Percentiles rank a stretch among this genome's conserved stretches.
These are phyloP conservation scores for Spinus pinus DNA, from an alignment of 2,797 vertebrate genomes.

Conservation along the genomic window DNA sequence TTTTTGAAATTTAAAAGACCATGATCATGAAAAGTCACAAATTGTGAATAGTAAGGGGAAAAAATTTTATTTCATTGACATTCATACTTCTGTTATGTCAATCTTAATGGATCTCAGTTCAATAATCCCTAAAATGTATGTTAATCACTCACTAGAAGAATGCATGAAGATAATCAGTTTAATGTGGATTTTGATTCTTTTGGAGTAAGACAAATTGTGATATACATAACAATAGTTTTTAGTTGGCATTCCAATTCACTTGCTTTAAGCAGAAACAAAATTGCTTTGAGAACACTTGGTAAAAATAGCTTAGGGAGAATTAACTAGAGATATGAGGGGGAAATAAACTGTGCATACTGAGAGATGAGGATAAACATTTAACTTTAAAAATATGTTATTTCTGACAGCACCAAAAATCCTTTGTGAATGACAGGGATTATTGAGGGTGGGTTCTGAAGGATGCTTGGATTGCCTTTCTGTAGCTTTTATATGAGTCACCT, in stretches of 20 bases:
- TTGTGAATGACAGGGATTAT: not conserved
- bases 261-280: not conserved
- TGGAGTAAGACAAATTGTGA: not conserved
- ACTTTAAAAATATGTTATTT: not conserved
- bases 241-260: not conserved
- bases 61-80: not conserved
- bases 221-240: not conserved
- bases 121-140: not conserved
- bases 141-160: not conserved
- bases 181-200: not conserved
- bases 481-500: not conserved
- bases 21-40: rapidly evolving
- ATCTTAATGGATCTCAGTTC: not conserved
- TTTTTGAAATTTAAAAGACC: not conserved
- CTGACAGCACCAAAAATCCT: not conserved
- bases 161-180: not conserved
- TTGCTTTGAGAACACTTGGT: not conserved
- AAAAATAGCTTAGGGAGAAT: not conserved
- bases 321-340: not conserved
- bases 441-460: not conserved
- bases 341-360: not conserved
- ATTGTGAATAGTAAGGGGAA: not conserved
- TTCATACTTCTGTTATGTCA: not conserved
- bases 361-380: not conserved
- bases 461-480: not conserved